Base-by-base conservation (phyloP, 2,888 invertebrate species). In the Pheosia gnoma region DNA sequence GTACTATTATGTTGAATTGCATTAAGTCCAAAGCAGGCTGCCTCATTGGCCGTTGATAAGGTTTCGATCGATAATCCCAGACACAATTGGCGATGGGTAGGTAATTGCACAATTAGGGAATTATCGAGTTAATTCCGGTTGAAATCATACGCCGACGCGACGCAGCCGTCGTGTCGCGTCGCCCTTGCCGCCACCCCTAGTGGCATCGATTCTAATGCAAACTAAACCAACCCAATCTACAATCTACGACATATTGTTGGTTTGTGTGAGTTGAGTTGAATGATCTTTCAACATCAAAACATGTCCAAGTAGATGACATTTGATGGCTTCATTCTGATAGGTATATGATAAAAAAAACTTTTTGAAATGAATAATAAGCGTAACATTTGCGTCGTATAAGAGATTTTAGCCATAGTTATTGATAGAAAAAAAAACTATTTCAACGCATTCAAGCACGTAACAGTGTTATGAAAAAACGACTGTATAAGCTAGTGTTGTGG, bases 41-140 rank as follows among this genome's bases (percentile, higher is more conserved):
- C 74, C 70, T 72, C 66, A 70, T 68, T 10, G 59, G 68, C 61
- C 72, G 72, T 66, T 70, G 70, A 72, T 72, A 79, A 77, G 76
- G 79, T 75, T 74, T 77, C 68, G 70, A 78, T 77, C 81, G 82
- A 84, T 86, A 87, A 87, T 79, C 78, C 74, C 74, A 85, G 80
- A 85, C 84, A 81, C 87, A 92, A 88, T 90, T 88, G 86, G 79
- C 84, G 79, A 82, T 83, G 78, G 83, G 83, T 92, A 90, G 83
- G 83, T 92, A 90, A 91, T 91, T 90, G 90, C 83, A 86, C 89
- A 89, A 91, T 93, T 92, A 92, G 84, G 83, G 84, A 83, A 91
- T 93, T 90, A 92, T 88, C 89, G 84, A 88, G 87, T 90, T 91
- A 91, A 91, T 91, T 90, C 87, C 84, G 87, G 85, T 80, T 88